Evolutionary conservation across 2,888 invertebrate species (phyloP).

Genomic region (Idaea biselata): DNA sequence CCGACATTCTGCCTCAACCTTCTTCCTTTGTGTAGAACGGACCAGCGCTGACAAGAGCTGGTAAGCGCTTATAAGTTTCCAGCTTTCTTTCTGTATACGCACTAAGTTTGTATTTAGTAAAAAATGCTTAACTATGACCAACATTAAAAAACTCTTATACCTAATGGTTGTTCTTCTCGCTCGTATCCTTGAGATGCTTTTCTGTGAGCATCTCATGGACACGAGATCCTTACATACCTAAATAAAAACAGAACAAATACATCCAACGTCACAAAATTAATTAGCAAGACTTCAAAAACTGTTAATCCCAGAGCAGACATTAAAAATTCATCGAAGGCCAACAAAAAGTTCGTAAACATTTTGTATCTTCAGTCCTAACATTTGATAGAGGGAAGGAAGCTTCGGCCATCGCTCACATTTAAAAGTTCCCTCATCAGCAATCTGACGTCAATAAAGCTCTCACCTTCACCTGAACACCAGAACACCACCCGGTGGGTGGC

Average conservation of each 20-base stretch:
- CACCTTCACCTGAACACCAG: conserved; percentile 10
- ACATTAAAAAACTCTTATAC: too few species aligned
- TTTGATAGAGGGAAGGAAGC: conserved; percentile 10
- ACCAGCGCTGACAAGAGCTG: too few species aligned
- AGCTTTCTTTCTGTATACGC: too few species aligned
- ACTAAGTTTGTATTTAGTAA: too few species aligned
- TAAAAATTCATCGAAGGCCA: conserved; percentile 1
- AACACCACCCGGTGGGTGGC: conserved; percentile 41
- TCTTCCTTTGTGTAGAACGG: too few species aligned
- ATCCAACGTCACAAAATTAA: neutral
- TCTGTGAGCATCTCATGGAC: too few species aligned
- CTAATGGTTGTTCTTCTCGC: too few species aligned
- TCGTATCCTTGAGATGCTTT: too few species aligned
- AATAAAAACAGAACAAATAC: neutral
- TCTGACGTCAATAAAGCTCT: conserved; percentile 19
- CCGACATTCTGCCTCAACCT: too few species aligned
- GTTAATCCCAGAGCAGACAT: neutral
- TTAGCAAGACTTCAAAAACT: neutral
- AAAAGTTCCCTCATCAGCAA: conserved; percentile 22
- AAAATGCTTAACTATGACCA: too few species aligned
- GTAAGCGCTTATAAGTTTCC: too few species aligned
- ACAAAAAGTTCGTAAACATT: conserved; percentile 1
- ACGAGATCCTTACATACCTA: too few species aligned
- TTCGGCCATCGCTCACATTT: conserved; percentile 19
- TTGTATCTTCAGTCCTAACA: conserved; percentile 7